phyloP scores from a whole-genome alignment of 1,140 invertebrate genomes.

The Sminthurides bifidus region DNA sequence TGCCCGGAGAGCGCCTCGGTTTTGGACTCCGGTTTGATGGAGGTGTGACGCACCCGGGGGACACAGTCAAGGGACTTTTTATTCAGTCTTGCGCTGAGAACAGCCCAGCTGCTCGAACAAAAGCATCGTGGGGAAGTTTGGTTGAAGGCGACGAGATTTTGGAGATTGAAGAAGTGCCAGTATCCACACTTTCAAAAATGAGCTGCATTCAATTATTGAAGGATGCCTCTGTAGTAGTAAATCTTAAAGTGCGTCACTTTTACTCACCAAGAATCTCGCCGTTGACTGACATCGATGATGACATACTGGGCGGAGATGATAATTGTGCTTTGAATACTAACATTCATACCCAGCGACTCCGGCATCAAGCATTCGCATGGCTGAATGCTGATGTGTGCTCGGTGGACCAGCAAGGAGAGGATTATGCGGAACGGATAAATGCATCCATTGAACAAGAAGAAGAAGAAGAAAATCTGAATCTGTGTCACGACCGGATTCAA shows the following conservation, averaged over 20 bases:
- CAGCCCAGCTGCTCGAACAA: constrained; percentile 68
- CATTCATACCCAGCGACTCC: background rate
- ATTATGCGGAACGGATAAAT: background rate
- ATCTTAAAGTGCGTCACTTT: constrained; percentile 54
- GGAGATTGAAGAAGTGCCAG: constrained; percentile 61
- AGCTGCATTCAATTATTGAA: constrained; percentile 73
- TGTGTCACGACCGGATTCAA: background rate
- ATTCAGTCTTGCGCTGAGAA: constrained; percentile 80
- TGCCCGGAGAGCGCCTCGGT: constrained; percentile 76
- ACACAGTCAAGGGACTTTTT: constrained; percentile 58
- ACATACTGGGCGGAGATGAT: constrained; percentile 15
- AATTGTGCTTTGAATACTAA: background rate
- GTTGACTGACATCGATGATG: too few species aligned
- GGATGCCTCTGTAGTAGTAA: constrained; percentile 67
- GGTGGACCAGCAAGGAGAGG: background rate
- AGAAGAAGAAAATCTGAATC: background rate
- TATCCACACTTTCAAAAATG: constrained; percentile 66
- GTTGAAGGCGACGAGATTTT: constrained; percentile 78
- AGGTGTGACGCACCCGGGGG: constrained; percentile 43
- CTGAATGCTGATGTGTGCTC: too few species aligned
- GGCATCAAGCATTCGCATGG: background rate
- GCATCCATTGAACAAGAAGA: background rate
- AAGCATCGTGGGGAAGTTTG: constrained; percentile 62
- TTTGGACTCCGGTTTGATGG: constrained; percentile 86
- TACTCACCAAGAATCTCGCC: too few species aligned